Percentiles rank a stretch among this genome's conserved stretches.
Conservation (phyloP, 2,797 vertebrate species). For the Sebastes hubbsi region DNA sequence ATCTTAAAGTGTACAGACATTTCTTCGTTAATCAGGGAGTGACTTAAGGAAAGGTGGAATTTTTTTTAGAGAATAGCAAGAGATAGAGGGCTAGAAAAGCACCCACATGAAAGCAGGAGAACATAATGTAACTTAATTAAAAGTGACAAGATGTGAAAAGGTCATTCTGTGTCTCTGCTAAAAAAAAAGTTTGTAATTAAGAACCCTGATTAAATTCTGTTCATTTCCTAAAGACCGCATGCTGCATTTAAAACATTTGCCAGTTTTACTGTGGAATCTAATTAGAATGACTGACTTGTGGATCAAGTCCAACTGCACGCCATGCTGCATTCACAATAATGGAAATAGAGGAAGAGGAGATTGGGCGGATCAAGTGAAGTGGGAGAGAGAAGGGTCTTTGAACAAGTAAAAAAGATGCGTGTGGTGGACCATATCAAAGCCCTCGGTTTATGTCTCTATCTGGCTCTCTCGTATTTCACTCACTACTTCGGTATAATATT, state of each 20-base stretch:
- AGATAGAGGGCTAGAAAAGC: background rate
- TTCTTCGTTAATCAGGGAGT: background rate
- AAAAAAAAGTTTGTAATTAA: constrained; percentile 40
- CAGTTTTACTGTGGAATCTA: constrained; percentile 50
- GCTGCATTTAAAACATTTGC: constrained; percentile 43
- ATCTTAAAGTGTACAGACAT: background rate
- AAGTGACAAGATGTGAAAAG: constrained; percentile 50
- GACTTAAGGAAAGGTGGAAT: background rate
- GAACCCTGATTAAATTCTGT: constrained; percentile 52
- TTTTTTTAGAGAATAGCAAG: background rate
- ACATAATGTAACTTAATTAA: constrained; percentile 43
- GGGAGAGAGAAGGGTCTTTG: constrained; percentile 33
- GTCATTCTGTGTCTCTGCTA: constrained; percentile 20
- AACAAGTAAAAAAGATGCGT: constrained; percentile 36
- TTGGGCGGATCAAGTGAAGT: constrained; percentile 41
- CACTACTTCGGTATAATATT: constrained; percentile 18
- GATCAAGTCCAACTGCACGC: constrained; percentile 37
- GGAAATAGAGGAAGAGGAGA: constrained; percentile 36
- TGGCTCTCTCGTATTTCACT: constrained; percentile 33
- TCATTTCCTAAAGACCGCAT: constrained; percentile 12
- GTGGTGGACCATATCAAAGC: constrained; percentile 55
- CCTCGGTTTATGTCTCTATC: constrained; percentile 38
- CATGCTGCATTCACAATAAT: constrained; percentile 42
- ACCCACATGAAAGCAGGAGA: background rate
- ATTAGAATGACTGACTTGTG: constrained; percentile 55